These are phyloP conservation scores for Synergus laeviventris DNA, from an alignment of 2,888 invertebrate species.

Conservation along the genomic window DNA sequence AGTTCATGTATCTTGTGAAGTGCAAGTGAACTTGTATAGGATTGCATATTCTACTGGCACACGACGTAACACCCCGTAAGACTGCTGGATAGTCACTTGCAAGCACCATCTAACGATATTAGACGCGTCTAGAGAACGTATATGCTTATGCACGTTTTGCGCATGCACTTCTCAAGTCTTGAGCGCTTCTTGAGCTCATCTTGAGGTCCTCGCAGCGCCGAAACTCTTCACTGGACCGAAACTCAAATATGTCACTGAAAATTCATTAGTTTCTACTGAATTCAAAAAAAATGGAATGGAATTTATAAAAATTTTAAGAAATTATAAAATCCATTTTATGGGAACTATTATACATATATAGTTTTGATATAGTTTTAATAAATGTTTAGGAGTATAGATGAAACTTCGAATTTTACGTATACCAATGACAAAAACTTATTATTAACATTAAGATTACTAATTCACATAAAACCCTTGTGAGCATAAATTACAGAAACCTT, in stretches of 20 bases:
- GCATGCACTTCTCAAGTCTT: slow-evolving; percentile 44
- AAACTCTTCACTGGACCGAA: slow-evolving; percentile 17
- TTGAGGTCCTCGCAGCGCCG: slow-evolving; percentile 20
- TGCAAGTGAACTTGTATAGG: slow-evolving; percentile 4
- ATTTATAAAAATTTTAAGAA: too few relatives aligned
- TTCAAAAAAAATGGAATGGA: too few relatives aligned
- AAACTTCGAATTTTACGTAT: too few relatives aligned
- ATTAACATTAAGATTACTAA: not conserved
- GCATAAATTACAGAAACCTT: not conserved
- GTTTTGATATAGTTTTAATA: too few relatives aligned
- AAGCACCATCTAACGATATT: slow-evolving; percentile 56
- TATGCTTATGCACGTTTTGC: slow-evolving; percentile 53
- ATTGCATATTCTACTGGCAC: slow-evolving; percentile 35
- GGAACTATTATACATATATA: too few relatives aligned
- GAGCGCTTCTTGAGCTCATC: slow-evolving; percentile 28
- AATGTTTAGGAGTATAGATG: not conserved
- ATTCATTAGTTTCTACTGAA: too few relatives aligned
- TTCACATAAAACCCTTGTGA: not conserved
- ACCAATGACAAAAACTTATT: too few relatives aligned
- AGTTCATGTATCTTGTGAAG: not conserved
- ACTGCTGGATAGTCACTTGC: slow-evolving; percentile 55
- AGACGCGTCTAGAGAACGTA: slow-evolving; percentile 50
- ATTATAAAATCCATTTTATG: too few relatives aligned
- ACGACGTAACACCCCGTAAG: slow-evolving; percentile 48
- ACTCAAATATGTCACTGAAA: not conserved